Conservation (phyloP, 92 coral and sea anemone species). For the Porites lobata region DNA sequence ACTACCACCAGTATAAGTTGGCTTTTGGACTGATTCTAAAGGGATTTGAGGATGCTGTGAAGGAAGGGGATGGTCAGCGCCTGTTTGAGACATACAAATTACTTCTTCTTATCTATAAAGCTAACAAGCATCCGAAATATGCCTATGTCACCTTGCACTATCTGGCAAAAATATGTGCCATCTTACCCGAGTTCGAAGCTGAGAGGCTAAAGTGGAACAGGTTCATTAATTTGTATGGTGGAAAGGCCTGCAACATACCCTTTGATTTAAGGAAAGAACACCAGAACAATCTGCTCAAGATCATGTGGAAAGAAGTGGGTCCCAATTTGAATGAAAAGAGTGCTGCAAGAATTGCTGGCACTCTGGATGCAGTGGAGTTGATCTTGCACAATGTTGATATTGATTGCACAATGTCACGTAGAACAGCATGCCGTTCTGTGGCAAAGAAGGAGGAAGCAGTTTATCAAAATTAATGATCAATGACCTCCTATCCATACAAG, state of each 20-base stretch:
- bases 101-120: slow-evolving; percentile 60
- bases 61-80: slow-evolving; percentile 78
- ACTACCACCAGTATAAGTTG: slow-evolving; percentile 70
- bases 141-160: slow-evolving; percentile 62
- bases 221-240: slow-evolving; percentile 63
- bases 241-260: slow-evolving; percentile 69
- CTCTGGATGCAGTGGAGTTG: slow-evolving; percentile 55
- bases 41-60: slow-evolving; percentile 76
- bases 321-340: slow-evolving; percentile 66
- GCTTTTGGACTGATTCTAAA: slow-evolving; percentile 56
- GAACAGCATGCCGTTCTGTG: slow-evolving; percentile 24
- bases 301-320: slow-evolving; percentile 73
- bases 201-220: slow-evolving; percentile 73
- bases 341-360: slow-evolving; percentile 75
- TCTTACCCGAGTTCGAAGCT: slow-evolving; percentile 65
- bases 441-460: slow-evolving; percentile 45
- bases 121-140: slow-evolving; percentile 68
- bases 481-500: slow-evolving; percentile 30
- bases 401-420: slow-evolving; percentile 52
- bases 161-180: slow-evolving; percentile 53
- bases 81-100: slow-evolving; percentile 71
- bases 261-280: slow-evolving; percentile 75
- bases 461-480: slow-evolving; percentile 24
- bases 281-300: slow-evolving; percentile 63
- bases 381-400: slow-evolving; percentile 56